Evolutionary conservation across 1,140 invertebrate genomes (phyloP).

Genomic region (Globodera ellingtonae): DNA sequence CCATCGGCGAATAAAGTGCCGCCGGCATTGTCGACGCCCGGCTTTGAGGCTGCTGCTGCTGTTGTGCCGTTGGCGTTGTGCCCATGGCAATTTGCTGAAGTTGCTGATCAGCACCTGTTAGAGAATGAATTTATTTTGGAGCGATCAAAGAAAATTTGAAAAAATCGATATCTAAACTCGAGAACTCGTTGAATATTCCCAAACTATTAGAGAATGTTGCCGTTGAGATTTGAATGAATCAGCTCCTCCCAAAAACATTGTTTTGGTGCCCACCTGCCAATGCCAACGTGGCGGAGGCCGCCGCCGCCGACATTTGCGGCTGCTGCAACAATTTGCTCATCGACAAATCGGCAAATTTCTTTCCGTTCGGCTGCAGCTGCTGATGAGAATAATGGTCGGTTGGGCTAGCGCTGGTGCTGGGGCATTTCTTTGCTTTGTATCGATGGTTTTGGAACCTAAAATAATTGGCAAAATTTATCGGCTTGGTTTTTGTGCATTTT

Average conservation of each 20-base stretch:
- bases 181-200: no score
- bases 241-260: background rate
- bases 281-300: background rate
- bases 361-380: slow-evolving; percentile 4
- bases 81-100: background rate
- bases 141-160: background rate
- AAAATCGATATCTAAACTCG: no score
- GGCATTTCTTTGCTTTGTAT: slow-evolving; percentile 18
- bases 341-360: slow-evolving; percentile 11
- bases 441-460: slow-evolving; percentile 66
- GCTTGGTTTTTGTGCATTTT: no score
- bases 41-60: background rate
- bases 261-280: background rate
- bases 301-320: background rate
- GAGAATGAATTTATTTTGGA: background rate
- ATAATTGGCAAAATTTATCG: background rate
- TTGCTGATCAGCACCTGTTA: background rate
- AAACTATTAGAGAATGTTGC: no score
- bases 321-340: slow-evolving; percentile 21
- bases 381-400: background rate
- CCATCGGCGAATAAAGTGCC: background rate
- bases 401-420: background rate
- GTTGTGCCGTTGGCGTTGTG: background rate
- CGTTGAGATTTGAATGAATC: no score
- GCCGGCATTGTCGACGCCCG: background rate